Evolutionary conservation across 2,113 vertebrate genomes (phyloP), one percentile per base, ranked within the genome.

Genomic region (Centropristis striata): DNA sequence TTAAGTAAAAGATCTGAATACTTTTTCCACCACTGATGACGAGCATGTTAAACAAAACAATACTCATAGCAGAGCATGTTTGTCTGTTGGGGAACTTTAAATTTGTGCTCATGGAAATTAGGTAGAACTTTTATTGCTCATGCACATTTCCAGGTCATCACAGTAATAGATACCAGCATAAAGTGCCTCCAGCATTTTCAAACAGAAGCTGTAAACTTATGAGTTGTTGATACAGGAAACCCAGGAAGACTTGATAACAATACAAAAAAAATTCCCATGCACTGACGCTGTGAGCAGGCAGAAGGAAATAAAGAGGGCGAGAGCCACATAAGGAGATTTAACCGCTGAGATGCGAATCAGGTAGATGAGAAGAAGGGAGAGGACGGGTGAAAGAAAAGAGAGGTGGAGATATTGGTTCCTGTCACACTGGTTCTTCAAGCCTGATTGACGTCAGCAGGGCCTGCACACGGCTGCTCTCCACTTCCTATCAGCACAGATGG

Each of bases 401-500:
- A 41, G 51, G 46, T 32, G 32, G 78, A 23, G 80, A 65, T 71
- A 79, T 69, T 76, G 42, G 76, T 92, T 90, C 4, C 86, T 92
- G 93, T 91, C 90, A 86, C 71, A 85, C 71, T 65, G 84, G 87
- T 94, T 93, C 77, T 83, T 89, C 91, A 85, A 85, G 59, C 59
- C 32, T 49, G 41, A 39, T 86, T 94, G 93, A 96, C 91, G 92
- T 95, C 93, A 90, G 44, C 53, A n/a, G 15, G 80, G 92, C 58
- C 71, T 75, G 72, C 78, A 82, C 77, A 75, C 49, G 66, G 71
- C 51, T 60, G 70, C 80, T 81, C 71, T 87, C 46, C 2, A 63
- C 88, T 92, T 93, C 91, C 92, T 90, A 81, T 90, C 86, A 82
- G 85, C 87, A 83, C 85, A 92, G 86, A 91, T 85, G 91, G 79